These are phyloP conservation scores for Ectemnius cavifrons DNA, from an alignment of 2,888 invertebrate genomes.

Conservation along the genomic window DNA sequence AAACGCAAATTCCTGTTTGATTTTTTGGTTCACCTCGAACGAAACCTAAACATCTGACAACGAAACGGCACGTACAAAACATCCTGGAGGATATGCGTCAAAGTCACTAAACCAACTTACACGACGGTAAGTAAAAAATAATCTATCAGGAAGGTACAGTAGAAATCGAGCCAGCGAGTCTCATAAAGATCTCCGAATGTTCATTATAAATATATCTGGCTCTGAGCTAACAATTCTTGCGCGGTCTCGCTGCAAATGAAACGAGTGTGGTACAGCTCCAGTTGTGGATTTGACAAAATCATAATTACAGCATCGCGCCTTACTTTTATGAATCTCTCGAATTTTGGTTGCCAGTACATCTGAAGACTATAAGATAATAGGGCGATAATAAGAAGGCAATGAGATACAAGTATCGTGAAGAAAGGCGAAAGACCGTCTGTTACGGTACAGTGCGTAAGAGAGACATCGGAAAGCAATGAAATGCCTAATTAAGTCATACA, in stretches of 20 bases:
- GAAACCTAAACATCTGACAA: conserved; percentile 16
- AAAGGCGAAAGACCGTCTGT: background rate
- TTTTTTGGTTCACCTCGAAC: conserved; percentile 29
- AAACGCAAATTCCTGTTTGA: conserved; percentile 39
- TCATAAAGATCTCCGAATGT: background rate
- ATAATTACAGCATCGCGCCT: conserved; percentile 2
- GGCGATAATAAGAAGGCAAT: background rate
- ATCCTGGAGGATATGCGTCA: too few relatives aligned
- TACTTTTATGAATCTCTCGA: background rate
- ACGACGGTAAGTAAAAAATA: background rate
- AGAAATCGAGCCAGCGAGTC: background rate
- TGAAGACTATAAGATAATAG: background rate
- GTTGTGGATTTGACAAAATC: background rate
- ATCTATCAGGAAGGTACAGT: background rate
- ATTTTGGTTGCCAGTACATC: background rate
- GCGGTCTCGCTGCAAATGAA: background rate
- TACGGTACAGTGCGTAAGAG: conserved; percentile 24
- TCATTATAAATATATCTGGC: too few relatives aligned
- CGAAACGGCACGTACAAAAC: conserved; percentile 1
- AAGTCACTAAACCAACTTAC: too few relatives aligned
- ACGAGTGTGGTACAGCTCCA: background rate
- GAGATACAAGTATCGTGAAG: background rate
- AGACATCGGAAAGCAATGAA: conserved; percentile 38
- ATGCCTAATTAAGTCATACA: conserved; percentile 45
- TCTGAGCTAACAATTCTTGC: too few relatives aligned